Evolutionary conservation across 2,797 vertebrate species (phyloP), one percentile per base, ranked within the genome.

Genomic region (Selene dorsalis): DNA sequence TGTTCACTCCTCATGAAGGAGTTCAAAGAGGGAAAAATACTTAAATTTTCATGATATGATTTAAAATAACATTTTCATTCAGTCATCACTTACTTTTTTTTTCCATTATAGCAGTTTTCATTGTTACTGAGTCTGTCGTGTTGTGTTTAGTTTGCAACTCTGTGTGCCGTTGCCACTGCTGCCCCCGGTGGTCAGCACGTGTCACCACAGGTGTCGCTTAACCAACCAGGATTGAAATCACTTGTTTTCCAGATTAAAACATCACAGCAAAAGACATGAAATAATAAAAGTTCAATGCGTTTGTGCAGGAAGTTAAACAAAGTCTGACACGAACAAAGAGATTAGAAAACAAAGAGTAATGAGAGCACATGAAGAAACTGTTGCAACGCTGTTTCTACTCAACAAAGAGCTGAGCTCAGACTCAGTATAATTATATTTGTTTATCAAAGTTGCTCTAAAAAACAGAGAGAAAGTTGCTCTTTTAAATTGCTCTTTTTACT

Each of bases 351-450:
- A 24, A 53, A 77, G 57, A 80, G 67, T 26, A 50, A 75, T 22
- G 59, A 72, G 52, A 48, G 20, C 28, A 11, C 1, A 13, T 57
- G 63, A 74, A 69, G 16, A 62, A 62, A 56, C 53, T 64, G 62
- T 52, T 52, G 68, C 56, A 57, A 57, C 20, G 12, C 39, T 18
- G 43, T 72, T 66, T 28, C 5, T 35, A 56, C 32, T 50, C 3
- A 62, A 47, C n/a, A 78, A 78, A 74, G 20, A 41, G 41, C 65
- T 32, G 39, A 77, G 53, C 41, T 65, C 16, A 18, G 62, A 66
- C 63, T 73, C 72, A 1, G 55, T 41, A 62, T 61, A 48, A 76
- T 77, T 67, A 4, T 22, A 9, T 35, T 63, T 58, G 28, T 5
- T 55, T 81, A 22, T 52, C 35, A 53, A 53, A 45, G 43, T 69